Evolutionary conservation across 2,113 vertebrate genomes (phyloP).

Genomic region (Rhea americana): DNA sequence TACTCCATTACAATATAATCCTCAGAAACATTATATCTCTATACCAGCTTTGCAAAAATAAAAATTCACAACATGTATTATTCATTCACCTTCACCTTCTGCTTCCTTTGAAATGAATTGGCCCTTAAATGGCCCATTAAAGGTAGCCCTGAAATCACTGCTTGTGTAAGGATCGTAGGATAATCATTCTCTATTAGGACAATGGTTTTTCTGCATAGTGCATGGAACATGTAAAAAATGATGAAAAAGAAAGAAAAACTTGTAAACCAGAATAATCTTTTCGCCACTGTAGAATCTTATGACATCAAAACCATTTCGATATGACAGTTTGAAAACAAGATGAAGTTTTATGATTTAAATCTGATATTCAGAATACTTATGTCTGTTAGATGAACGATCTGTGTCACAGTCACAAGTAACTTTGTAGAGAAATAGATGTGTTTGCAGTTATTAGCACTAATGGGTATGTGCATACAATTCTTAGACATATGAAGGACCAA

Average conservation of each 20-base stretch:
- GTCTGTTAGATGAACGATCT: background rate
- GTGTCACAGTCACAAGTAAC: background rate
- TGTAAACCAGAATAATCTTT: background rate
- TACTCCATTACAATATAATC: background rate
- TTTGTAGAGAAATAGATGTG: background rate
- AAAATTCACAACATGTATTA: background rate
- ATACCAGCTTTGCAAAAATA: background rate
- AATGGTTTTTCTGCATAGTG: background rate
- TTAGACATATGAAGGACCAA: conserved; percentile 92
- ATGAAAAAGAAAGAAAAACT: background rate
- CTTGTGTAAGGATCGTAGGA: background rate
- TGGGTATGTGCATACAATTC: conserved; percentile 47
- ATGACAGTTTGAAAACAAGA: background rate
- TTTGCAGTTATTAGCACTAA: background rate
- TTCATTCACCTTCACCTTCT: background rate
- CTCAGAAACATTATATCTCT: background rate
- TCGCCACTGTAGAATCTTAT: background rate
- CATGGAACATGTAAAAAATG: background rate
- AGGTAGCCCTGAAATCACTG: background rate
- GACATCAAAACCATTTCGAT: background rate
- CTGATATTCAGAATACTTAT: background rate
- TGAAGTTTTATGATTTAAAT: background rate
- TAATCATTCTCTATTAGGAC: background rate
- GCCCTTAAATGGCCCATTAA: background rate
- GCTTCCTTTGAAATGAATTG: background rate